phyloP scores from a whole-genome alignment of 2,113 vertebrate genomes.

The Cyprinus carpio region DNA sequence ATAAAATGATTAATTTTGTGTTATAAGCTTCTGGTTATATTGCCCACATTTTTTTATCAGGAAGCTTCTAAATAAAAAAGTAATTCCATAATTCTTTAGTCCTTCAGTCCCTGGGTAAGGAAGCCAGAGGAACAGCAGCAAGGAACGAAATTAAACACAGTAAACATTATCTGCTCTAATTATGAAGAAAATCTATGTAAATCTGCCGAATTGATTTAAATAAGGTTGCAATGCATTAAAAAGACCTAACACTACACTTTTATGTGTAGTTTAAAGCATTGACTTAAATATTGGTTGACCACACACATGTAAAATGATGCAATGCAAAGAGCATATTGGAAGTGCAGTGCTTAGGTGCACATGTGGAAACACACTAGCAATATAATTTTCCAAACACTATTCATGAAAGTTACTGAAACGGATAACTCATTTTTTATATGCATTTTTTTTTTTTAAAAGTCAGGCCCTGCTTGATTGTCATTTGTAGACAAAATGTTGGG shows the following conservation, averaged over 20 bases:
- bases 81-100: background rate
- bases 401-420: background rate
- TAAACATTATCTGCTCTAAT: background rate
- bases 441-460: background rate
- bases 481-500: background rate
- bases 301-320: background rate
- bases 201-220: background rate
- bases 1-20: background rate
- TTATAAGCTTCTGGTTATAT: background rate
- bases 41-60: background rate
- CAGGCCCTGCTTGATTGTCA: background rate
- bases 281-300: background rate
- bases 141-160: background rate
- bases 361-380: background rate
- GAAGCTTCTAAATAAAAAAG: background rate
- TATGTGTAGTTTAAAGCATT: background rate
- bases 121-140: background rate
- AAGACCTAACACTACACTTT: background rate
- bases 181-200: background rate
- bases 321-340: background rate
- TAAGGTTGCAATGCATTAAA: background rate
- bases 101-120: background rate
- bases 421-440: background rate
- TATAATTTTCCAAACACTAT: background rate
- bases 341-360: no score